Base-by-base conservation (phyloP, 2,888 invertebrate species). In the Zygothrica quintamaculata region DNA sequence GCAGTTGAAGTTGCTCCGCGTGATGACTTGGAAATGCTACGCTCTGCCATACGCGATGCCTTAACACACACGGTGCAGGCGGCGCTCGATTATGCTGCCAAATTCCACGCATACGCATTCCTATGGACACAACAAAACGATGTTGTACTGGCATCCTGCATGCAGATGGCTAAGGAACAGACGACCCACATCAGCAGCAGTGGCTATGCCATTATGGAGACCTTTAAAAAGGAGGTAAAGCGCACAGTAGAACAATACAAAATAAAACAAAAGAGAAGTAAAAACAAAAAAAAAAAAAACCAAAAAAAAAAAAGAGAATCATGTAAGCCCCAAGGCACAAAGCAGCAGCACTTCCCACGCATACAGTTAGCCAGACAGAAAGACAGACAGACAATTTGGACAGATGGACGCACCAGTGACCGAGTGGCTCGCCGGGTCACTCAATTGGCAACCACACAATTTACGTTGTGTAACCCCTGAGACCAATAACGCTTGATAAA, bases 401-500 rank as follows among this genome's bases (percentile, higher is more conserved):
- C 55, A 73, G 42, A 48, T 51, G 47, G 31, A 60, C 33, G 47
- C 46, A 51, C 31, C 6, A 55, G 71, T 51, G 71, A 37, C 52
- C 65, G 68, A 76, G 73, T 74, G 66, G 70, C 74, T 71, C 67
- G 74, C 48, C 51, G 77, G 79, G 76, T 70, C 74, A 65, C 81
- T 86, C 81, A 74, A 81, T 87, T 86, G 84, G 86, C 84, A 81
- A 76, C 78, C 88, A 84, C 87, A 88, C 87, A 88, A 88, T 84
- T 88, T 88, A 84, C 88, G 84, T 84, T 70, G 67, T 74, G 71
- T 77, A 82, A 68, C 88, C 82, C 88, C 84, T 74, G 88, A 85
- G 88, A 88, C 81, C 88, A 88, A 88, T 88, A 88, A 88, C 81
- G 79, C 75, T 88, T 88, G 88, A 88, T 88, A 88, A 88, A 88